A percentile compares a stretch with the other conserved stretches of the same genome.
Evolutionary conservation across 2,888 invertebrate genomes (phyloP).

Genomic region (Leucophenga montana): DNA sequence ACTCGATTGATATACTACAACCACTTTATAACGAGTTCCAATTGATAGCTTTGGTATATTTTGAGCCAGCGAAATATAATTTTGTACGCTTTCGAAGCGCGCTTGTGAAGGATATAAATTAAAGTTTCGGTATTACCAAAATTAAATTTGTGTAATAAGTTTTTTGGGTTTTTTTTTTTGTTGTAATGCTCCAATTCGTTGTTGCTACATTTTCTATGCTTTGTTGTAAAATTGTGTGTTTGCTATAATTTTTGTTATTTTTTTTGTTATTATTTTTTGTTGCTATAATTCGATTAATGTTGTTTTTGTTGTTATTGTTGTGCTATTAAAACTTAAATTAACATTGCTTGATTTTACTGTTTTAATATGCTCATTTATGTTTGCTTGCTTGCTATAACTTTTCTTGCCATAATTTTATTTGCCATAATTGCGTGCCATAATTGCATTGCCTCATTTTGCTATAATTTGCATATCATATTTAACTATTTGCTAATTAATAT

Average conservation of each 20-base stretch:
- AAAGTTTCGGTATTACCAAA: too few relatives aligned
- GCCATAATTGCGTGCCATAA: background rate
- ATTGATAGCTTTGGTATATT: background rate
- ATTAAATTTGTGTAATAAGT: background rate
- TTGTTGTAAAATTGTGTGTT: background rate
- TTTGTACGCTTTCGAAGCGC: too few relatives aligned
- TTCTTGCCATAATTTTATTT: too few relatives aligned
- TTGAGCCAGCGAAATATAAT: too few relatives aligned
- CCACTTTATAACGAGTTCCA: too few relatives aligned
- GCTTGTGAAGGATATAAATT: too few relatives aligned
- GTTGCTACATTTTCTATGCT: background rate
- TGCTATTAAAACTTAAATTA: slow-evolving; percentile 47
- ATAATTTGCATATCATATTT: slow-evolving; percentile 22
- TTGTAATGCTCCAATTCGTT: slow-evolving; percentile 6
- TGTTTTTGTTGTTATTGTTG: slow-evolving; percentile 16
- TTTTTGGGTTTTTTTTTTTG: background rate
- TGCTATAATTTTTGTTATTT: background rate
- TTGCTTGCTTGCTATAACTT: slow-evolving; percentile 15
- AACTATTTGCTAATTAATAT: slow-evolving; percentile 18
- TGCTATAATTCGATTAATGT: slow-evolving; percentile 22
- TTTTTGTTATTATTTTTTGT: slow-evolving; percentile 1
- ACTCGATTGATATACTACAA: too few relatives aligned
- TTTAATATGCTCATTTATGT: background rate
- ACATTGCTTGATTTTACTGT: slow-evolving; percentile 52
- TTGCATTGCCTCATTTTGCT: background rate